A percentile compares a stretch with the other conserved stretches of the same genome.
These are phyloP conservation scores for Orchesella cincta DNA, from an alignment of 1,140 invertebrate genomes.

Conservation along the genomic window DNA sequence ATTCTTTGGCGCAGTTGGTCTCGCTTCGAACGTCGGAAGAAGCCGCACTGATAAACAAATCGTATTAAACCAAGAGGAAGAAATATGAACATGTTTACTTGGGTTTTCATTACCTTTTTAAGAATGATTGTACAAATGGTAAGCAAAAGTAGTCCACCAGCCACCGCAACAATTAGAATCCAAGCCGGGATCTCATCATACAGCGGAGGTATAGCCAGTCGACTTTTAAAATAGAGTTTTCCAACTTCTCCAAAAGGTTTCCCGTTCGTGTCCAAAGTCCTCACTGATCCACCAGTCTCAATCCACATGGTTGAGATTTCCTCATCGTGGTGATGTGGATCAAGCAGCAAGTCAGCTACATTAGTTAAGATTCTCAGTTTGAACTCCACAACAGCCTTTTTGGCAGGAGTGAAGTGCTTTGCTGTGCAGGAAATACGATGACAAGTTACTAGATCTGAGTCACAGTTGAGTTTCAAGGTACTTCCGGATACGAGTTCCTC, in stretches of 20 bases:
- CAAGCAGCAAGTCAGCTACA: neutral
- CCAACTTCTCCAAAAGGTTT: slow-evolving; percentile 8
- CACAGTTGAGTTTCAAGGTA: neutral
- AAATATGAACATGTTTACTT: neutral
- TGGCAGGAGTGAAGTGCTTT: neutral
- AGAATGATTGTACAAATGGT: slow-evolving; percentile 27
- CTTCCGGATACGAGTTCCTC: neutral
- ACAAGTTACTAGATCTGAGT: neutral
- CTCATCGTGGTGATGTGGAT: neutral
- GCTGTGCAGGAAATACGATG: neutral
- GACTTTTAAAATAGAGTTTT: neutral
- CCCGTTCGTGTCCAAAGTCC: slow-evolving; percentile 26
- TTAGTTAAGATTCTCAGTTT: neutral
- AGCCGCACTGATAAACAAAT: slow-evolving; percentile 35
- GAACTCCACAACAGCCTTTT: slow-evolving; percentile 6
- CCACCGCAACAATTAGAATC: slow-evolving; percentile 36
- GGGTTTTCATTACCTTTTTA: slow-evolving; percentile 24
- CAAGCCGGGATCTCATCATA: slow-evolving; percentile 31
- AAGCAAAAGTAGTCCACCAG: slow-evolving; percentile 32
- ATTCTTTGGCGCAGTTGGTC: slow-evolving; percentile 20
- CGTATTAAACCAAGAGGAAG: neutral
- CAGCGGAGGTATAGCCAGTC: neutral
- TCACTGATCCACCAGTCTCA: neutral
- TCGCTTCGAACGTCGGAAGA: slow-evolving; percentile 23
- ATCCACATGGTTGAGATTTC: slow-evolving; percentile 3